A percentile compares a stretch with the other conserved stretches of the same genome.
phyloP scores from a whole-genome alignment of 2,797 vertebrate genomes.

The Poeciliopsis paucimaculata region DNA sequence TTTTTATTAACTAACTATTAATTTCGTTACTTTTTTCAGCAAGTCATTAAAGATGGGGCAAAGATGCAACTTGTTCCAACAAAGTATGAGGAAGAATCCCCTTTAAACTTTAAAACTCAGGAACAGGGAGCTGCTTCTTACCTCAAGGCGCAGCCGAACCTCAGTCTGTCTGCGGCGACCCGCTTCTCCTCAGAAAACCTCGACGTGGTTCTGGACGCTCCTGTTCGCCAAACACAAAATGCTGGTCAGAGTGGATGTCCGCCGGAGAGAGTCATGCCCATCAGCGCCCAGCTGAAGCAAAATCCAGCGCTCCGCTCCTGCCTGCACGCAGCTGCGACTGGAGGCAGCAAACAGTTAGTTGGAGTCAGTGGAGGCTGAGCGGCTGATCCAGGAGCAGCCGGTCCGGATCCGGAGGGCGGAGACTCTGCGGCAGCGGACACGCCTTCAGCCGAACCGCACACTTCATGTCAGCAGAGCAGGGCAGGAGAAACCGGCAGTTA shows the following conservation, averaged over 20 bases:
- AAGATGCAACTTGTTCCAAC: slow-evolving; percentile 50
- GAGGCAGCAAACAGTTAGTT: slow-evolving; percentile 67
- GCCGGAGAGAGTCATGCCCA: slow-evolving; percentile 29
- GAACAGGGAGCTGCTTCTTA: slow-evolving; percentile 57
- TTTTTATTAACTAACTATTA: neutral
- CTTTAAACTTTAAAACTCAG: slow-evolving; percentile 31
- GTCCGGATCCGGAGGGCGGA: slow-evolving; percentile 68
- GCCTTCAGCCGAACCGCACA: slow-evolving; percentile 33
- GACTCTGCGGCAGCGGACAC: slow-evolving; percentile 45
- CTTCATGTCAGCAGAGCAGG: too few species aligned
- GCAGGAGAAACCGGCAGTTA: too few species aligned
- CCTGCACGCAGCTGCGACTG: slow-evolving; percentile 48
- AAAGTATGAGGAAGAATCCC: slow-evolving; percentile 44
- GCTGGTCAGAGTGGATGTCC: slow-evolving; percentile 41
- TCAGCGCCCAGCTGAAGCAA: slow-evolving; percentile 47
- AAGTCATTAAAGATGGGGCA: neutral
- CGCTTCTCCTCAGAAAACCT: slow-evolving; percentile 28
- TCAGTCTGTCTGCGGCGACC: slow-evolving; percentile 29
- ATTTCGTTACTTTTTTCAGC: neutral
- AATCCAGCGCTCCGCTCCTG: slow-evolving; percentile 69
- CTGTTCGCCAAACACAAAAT: neutral
- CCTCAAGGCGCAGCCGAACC: slow-evolving; percentile 64
- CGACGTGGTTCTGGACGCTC: slow-evolving; percentile 14
- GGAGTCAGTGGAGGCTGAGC: slow-evolving; percentile 59
- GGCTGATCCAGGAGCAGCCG: slow-evolving; percentile 47